Evolutionary conservation across 2,888 invertebrate genomes (phyloP), one percentile per base, ranked within the genome.

Genomic region (Andrena trimmerana): DNA sequence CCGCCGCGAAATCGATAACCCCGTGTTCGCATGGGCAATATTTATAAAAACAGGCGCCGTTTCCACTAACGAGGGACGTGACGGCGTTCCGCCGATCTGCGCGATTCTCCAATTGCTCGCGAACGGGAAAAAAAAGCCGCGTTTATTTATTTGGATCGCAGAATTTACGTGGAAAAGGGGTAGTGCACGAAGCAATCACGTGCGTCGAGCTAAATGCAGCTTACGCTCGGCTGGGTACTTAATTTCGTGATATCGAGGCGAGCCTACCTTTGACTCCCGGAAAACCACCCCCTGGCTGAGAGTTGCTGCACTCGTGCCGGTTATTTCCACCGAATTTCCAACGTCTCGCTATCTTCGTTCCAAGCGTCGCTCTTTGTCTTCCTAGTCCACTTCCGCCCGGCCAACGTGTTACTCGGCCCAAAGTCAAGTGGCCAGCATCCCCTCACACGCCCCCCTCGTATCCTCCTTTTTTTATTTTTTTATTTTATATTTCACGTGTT

Each of bases 361-460:
- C 50, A 8, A 8, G 3, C 60, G 33, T n/a, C 5, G 50, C 20
- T 52, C 59, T 83, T 75, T 60, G 71, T 71, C 71, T 62, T 67
- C 59, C 54, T 54, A 72, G 60, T 52, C 48, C 67, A 62, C 71
- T 78, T 72, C 71, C 67, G 68, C 36, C 16, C 68, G 67, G 78
- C 75, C 77, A 72, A 16, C 60, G 73, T 71, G 69, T 80, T 59
- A 50, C 83, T 73, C 67, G 62, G 72, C 20, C 75, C 77, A 84
- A 86, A 86, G 86, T 86, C 86, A 86, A 86, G 86, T 82, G 77
- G 69, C 68, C 36, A 50, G 16, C 72, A 31, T 59, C 48, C 78
- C 31, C 76, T 75, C 74, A 54, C 42, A 16, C 42, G 16, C 3
- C 52, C 69, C 81, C 71, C 77, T 71, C 72, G 54, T 76, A 80